Evolutionary conservation across 1,140 invertebrate species (phyloP).

Genomic region (Mesaphorura yosii): DNA sequence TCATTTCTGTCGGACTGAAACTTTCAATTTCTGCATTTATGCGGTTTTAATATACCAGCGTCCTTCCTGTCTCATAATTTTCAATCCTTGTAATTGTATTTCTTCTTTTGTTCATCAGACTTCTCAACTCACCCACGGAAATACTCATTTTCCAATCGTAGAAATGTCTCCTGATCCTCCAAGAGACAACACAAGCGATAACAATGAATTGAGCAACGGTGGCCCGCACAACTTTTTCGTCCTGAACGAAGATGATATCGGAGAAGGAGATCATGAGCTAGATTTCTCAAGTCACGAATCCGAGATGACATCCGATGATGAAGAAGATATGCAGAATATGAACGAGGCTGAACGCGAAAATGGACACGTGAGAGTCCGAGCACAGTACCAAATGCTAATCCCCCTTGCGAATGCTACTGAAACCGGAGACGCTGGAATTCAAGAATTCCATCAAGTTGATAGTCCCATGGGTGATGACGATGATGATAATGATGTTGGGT

Average conservation of each 20-base stretch:
- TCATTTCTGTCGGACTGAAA: too few relatives aligned
- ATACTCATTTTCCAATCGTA: neutral
- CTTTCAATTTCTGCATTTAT: too few relatives aligned
- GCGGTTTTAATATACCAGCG: too few relatives aligned
- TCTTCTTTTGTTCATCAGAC: neutral
- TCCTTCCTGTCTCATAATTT: too few relatives aligned
- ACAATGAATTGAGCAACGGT: neutral
- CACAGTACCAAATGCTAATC: conserved; percentile 19
- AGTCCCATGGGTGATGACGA: neutral
- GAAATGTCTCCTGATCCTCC: conserved; percentile 19
- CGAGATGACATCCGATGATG: conserved; percentile 5
- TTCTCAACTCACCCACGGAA: neutral
- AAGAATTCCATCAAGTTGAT: neutral
- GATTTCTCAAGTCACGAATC: neutral
- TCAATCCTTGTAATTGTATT: too few relatives aligned
- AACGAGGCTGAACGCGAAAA: neutral
- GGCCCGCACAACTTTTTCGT: neutral
- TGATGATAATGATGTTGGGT: neutral
- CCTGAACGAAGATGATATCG: conserved; percentile 3
- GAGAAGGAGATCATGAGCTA: neutral
- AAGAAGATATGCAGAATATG: neutral
- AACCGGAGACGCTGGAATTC: neutral
- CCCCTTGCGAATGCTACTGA: conserved; percentile 9
- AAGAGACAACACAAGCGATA: neutral
- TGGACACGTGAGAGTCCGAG: neutral